phyloP scores from a whole-genome alignment of 2,113 vertebrate genomes.

The Nyctibius bracteatus region DNA sequence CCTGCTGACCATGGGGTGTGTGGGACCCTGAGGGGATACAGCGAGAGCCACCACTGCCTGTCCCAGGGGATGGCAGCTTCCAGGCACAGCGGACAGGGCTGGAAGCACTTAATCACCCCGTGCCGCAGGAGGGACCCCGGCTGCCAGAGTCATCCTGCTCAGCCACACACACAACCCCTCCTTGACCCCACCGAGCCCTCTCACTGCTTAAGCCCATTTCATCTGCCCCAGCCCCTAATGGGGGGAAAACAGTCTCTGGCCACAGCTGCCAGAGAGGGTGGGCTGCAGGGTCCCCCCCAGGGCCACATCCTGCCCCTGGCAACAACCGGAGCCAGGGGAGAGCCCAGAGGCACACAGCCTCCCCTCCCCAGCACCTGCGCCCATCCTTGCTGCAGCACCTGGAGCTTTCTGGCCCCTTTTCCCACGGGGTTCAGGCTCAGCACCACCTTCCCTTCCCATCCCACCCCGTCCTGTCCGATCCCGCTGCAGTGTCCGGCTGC shows the following conservation, averaged over 20 bases:
- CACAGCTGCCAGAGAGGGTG: rapidly evolving
- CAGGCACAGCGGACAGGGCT: background rate
- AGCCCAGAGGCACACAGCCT: background rate
- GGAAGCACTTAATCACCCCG: background rate
- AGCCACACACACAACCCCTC: background rate
- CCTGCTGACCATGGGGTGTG: rapidly evolving
- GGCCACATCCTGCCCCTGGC: background rate
- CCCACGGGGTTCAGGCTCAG: background rate
- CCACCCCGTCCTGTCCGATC: background rate
- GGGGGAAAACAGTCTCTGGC: background rate
- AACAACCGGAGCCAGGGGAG: background rate
- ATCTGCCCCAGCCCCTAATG: background rate
- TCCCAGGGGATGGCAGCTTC: background rate
- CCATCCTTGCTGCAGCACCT: background rate
- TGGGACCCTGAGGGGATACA: background rate
- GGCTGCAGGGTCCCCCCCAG: background rate
- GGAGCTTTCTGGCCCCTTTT: background rate
- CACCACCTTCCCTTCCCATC: background rate
- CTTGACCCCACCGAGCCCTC: background rate
- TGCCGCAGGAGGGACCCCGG: background rate
- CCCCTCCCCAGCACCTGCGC: background rate
- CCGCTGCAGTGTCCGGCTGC: rapidly evolving
- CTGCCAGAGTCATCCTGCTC: background rate
- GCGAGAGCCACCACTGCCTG: background rate
- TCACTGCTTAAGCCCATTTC: background rate